Evolutionary conservation across 2,113 vertebrate genomes (phyloP), one percentile per base, ranked within the genome.

Genomic region (Hymenochirus boettgeri): DNA sequence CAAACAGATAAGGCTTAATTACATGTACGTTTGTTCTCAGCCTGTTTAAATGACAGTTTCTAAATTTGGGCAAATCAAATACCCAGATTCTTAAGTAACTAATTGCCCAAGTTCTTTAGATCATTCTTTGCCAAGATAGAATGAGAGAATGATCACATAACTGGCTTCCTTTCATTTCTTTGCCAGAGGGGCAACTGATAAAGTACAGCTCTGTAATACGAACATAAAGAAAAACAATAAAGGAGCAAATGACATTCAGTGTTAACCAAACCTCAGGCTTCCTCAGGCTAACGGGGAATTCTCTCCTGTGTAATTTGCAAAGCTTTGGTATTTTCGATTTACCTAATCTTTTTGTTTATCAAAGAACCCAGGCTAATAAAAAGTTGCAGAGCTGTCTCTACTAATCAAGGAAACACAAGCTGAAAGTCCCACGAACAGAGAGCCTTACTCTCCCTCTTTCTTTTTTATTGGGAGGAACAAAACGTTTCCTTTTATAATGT

Each of bases 401-500:
- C 4, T 54, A 35, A 59, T 67, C 21, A 53, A 3, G 52, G 71
- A 74, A 50, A 71, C 4, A 26, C 31, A 1, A 79, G 18, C 73
- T 71, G 1, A 21, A 2, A 25, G 59, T 11, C 4, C 62, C 23
- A 22, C 45, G 27, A 72, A 65, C 57, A 4, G 62, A 45, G 39
- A 46, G 5, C 9, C 37, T 64, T 60, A 62, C 0, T 26, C 59
- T 62, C 52, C 22, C 51, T 17, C 17, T 19, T 27, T 53, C 48
- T 47, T 61, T 8, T 22, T 57, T 46, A 5, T 61, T 65, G 63
- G 65, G 65, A 57, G 25, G 51, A 77, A 73, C 33, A 76, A 71
- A 46, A 24, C 29, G 33, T 29, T 25, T 53, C 56, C 70, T 77
- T 78, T 80, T 55, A 63, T 71, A 77, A 45, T n/a, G 57, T 31